Evolutionary conservation across 1,140 invertebrate species (phyloP).

Genomic region (Drosophila lowei): DNA sequence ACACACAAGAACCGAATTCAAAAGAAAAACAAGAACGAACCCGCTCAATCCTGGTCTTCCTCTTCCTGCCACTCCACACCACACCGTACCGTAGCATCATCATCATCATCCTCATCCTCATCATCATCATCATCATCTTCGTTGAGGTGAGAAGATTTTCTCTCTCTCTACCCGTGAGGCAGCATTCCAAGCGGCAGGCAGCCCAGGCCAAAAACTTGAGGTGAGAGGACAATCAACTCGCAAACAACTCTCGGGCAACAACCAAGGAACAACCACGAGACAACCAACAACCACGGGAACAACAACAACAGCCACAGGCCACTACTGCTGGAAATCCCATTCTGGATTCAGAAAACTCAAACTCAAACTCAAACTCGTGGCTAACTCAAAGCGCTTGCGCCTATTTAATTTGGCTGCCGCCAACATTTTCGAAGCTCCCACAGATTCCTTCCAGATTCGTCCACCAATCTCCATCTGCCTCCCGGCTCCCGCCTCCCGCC

Average conservation of each 20-base stretch:
- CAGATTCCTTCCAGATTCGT: conserved; percentile 63
- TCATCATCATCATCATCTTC: conserved; percentile 1
- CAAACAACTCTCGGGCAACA: conserved; percentile 37
- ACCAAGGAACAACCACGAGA: conserved; percentile 11
- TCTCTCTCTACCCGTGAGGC: conserved; percentile 71
- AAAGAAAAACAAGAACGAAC: conserved; percentile 69
- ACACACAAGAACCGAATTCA: conserved; percentile 63
- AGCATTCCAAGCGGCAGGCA: conserved; percentile 58
- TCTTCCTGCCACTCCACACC: conserved; percentile 8
- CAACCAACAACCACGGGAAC: conserved; percentile 5
- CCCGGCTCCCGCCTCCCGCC: too few species aligned
- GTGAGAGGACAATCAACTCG: conserved; percentile 79
- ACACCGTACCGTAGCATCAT: neutral
- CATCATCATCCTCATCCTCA: neutral
- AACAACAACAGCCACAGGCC: conserved; percentile 13
- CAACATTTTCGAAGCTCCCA: conserved; percentile 68
- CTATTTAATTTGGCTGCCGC: conserved; percentile 79
- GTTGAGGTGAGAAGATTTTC: conserved; percentile 72
- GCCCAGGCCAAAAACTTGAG: conserved; percentile 68
- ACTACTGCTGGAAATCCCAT: conserved; percentile 34
- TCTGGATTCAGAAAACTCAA: conserved; percentile 39
- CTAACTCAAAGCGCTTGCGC: conserved; percentile 75
- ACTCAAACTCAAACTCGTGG: conserved; percentile 50
- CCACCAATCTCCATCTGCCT: conserved; percentile 14
- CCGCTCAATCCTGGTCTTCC: conserved; percentile 44